Percentiles rank a stretch among this genome's conserved stretches.
Evolutionary conservation across 23 tunicate species (phyloP).

Genomic region (Pegea sp.): DNA sequence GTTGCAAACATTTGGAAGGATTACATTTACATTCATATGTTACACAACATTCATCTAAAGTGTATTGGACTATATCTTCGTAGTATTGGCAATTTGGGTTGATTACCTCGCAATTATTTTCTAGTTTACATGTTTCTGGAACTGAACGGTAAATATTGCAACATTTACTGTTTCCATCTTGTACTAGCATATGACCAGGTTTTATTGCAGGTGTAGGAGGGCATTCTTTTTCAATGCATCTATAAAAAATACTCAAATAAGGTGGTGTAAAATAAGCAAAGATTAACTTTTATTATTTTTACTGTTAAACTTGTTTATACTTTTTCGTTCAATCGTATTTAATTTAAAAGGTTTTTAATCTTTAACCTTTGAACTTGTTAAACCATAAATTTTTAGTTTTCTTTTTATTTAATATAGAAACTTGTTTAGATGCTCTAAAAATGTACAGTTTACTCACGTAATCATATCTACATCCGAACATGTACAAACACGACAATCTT

Average conservation of each 20-base stretch:
- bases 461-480: constrained; percentile 27
- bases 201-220: constrained; percentile 17
- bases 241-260: constrained; percentile 3
- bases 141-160: constrained; percentile 19
- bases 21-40: constrained; percentile 80
- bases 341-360: too few relatives aligned
- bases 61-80: constrained; percentile 41
- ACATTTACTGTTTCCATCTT: constrained; percentile 14
- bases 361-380: too few relatives aligned
- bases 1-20: constrained; percentile 35
- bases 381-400: too few relatives aligned
- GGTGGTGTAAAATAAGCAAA: too few relatives aligned
- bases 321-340: too few relatives aligned
- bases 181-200: constrained; percentile 17
- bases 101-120: constrained; percentile 6
- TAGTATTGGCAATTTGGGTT: constrained; percentile 20
- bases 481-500: constrained; percentile 20
- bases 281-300: too few relatives aligned
- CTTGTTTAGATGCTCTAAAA: not conserved
- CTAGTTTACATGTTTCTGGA: constrained; percentile 32
- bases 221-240: constrained; percentile 18
- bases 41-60: constrained; percentile 45
- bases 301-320: too few relatives aligned
- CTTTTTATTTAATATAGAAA: too few relatives aligned
- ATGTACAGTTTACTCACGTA: constrained; percentile 7